Base-by-base conservation (phyloP, 2,113 vertebrate genomes). In the Grantiella picta region DNA sequence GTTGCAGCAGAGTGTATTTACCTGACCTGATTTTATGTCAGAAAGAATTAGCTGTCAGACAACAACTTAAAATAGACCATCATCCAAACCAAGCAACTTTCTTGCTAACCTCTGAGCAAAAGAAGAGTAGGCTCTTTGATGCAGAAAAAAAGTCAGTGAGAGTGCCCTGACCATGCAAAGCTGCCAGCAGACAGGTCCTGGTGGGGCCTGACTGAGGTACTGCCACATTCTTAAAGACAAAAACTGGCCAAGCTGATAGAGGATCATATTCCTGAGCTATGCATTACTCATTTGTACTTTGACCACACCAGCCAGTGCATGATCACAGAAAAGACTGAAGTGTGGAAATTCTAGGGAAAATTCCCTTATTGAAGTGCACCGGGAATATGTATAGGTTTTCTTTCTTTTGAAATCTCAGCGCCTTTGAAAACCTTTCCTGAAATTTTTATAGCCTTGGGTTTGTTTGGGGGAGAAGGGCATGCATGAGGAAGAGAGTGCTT, bases 221-320 rank as follows among this genome's bases (percentile, higher is more conserved):
- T 98, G 98, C 42, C 97, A 97, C 3, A 91, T 97, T 80, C 98
- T 98, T 96, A 98, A 97, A 96, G 97, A 98, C 77, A 96, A 97
- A 97, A 98, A 45, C 79, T 98, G 54, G 78, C 96, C 21, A 95
- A 98, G 78, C 97, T 98, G 45, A 97, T 97, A 47, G 73, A 97
- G 85, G 90, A 85, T 69, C 93, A 97, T 7, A 90, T 98, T 19
- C 95, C 97, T 47, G 97, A 98, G 77, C 98, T 98, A 40, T 73
- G 92, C 21, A 86, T 98, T 75, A 95, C 95, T 75, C 94, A 97
- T 63, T 94, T 97, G n/a, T 98, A 96, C 95, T 98, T 98, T 57
- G 97, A 98, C 94, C 97, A 97, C 7, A 93, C 95, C 92, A 98
- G 98, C 91, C 97, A 97, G 97, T 98, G 97, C 33, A 80, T 97